phyloP scores from a whole-genome alignment of 2,888 invertebrate species.

The Nysson spinosus region DNA sequence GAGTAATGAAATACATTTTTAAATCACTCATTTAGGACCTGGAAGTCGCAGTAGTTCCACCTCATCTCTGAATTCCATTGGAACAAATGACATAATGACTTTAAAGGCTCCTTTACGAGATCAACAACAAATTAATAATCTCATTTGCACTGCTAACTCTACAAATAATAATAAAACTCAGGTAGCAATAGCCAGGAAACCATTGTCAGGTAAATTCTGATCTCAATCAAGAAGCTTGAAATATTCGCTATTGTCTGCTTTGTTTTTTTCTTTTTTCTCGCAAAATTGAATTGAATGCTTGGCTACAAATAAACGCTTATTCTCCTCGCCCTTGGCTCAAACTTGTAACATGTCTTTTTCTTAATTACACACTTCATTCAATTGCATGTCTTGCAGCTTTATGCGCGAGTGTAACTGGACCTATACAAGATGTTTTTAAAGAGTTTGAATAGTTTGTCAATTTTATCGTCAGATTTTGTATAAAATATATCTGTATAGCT shows the following conservation, averaged over 20 bases:
- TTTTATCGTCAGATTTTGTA: no score
- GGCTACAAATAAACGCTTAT: not conserved
- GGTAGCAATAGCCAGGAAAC: conserved; percentile 67
- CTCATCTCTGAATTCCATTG: conserved; percentile 77
- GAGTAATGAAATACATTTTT: not conserved
- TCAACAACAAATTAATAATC: conserved; percentile 74
- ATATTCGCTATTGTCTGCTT: no score
- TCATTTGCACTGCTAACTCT: conserved; percentile 71
- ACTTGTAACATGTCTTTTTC: no score
- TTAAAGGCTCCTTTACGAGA: conserved; percentile 73
- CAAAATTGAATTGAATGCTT: no score
- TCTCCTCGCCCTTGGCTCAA: no score
- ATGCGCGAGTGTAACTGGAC: no score
- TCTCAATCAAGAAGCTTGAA: conserved; percentile 3
- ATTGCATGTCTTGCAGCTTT: no score
- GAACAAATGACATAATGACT: conserved; percentile 72
- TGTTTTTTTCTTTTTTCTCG: no score
- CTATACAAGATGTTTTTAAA: no score
- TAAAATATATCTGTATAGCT: no score
- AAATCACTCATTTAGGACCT: conserved; percentile 67
- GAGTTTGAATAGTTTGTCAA: no score
- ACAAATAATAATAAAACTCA: conserved; percentile 74
- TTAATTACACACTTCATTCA: no score
- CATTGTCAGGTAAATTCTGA: conserved; percentile 68
- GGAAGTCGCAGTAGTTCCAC: conserved; percentile 83